Evolutionary conservation across 2,888 invertebrate genomes (phyloP), one percentile per base, ranked within the genome.

Genomic region (Sericinus montela): DNA sequence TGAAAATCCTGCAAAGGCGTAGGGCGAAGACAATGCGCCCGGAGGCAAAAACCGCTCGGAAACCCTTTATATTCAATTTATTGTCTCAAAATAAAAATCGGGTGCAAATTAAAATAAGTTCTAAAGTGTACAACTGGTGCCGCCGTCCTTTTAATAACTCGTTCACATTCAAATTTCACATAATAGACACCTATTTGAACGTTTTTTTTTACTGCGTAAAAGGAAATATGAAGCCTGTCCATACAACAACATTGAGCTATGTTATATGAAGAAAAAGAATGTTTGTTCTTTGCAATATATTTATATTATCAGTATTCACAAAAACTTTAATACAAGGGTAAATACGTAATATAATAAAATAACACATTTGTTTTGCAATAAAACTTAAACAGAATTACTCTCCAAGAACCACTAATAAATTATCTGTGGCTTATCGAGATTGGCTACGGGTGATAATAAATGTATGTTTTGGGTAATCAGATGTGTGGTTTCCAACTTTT

Each of bases 21-120:
- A 84, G 86, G 87, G 87, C 71, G 83, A 83, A 86, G 82, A 88
- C 87, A 88, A 88, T 88, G 69, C 84, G 78, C 87, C 88, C 88
- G 87, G 87, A 86, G 88, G 86, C 85, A 79, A 69, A 63, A 76
- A 75, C 72, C 69, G 80, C 79, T 84, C 77, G 79, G 80, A 85
- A 86, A 83, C 83, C 85, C 84, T 87, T 87, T 88, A 84, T 81
- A 76, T 77, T 66, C 69, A 73, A 80, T 78, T 84, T 80, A 87
- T 88, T 87, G 86, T 87, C 85, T 87, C 85, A 83, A 80, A 79
- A 84, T 81, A 79, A 86, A n/a, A 82, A 84, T 86, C 87, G 87
- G 88, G 88, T 87, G 87, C 87, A 85, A 88, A 88, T 87, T 87
- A 82, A 80, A 86, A 85, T 82, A 76, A 71, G 75, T 77, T 75